A percentile compares a stretch with the other conserved stretches of the same genome.
Conservation (phyloP, 2,797 vertebrate species). For the Kryptolebias ocellatus region DNA sequence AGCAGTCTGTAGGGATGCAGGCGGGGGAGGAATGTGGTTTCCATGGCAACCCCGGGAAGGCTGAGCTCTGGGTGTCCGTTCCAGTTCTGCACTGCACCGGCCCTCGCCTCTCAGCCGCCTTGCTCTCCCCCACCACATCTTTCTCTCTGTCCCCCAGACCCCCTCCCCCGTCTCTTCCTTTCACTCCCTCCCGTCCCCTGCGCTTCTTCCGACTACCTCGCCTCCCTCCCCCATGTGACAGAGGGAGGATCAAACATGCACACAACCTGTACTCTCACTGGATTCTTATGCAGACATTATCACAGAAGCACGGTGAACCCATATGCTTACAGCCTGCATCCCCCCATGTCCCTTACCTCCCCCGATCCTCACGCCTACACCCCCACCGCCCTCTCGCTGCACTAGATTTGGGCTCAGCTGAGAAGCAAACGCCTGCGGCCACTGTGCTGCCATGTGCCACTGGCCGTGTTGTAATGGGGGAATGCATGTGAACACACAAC, state of each 20-base stretch:
- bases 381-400: slow-evolving; percentile 46
- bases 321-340: slow-evolving; percentile 54
- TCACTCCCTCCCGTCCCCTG: slow-evolving; percentile 42
- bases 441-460: slow-evolving; percentile 77
- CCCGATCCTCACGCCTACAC: slow-evolving; percentile 47
- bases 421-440: slow-evolving; percentile 76
- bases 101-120: slow-evolving; percentile 76
- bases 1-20: slow-evolving; percentile 87
- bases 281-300: slow-evolving; percentile 62
- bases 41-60: slow-evolving; percentile 85
- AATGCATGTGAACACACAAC: slow-evolving; percentile 68
- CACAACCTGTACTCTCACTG: slow-evolving; percentile 56
- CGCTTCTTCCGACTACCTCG: slow-evolving; percentile 48
- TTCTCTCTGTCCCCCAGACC: slow-evolving; percentile 45
- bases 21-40: slow-evolving; percentile 89
- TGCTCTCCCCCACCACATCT: slow-evolving; percentile 57
- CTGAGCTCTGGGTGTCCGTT: slow-evolving; percentile 87
- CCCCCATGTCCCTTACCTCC: slow-evolving; percentile 30
- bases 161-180: slow-evolving; percentile 32
- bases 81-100: slow-evolving; percentile 86
- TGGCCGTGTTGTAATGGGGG: slow-evolving; percentile 72
- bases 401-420: slow-evolving; percentile 77
- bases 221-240: slow-evolving; percentile 62
- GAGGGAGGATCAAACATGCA: slow-evolving; percentile 43
- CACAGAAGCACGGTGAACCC: slow-evolving; percentile 46